Evolutionary conservation across 2,113 vertebrate genomes (phyloP), one percentile per base, ranked within the genome.

Genomic region (Sporophila hypoxantha): DNA sequence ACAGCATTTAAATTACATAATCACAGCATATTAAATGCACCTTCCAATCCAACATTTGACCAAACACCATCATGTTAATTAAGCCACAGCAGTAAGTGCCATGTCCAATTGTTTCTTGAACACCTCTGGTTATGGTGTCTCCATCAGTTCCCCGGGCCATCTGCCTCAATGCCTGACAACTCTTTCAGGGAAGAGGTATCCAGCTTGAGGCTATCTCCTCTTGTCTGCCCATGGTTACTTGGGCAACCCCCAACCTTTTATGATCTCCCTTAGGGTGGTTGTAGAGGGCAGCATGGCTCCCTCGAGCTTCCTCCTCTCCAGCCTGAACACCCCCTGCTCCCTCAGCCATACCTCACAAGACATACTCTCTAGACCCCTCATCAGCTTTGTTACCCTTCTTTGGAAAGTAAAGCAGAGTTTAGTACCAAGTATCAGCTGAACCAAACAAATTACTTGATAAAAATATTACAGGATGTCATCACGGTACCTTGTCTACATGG

Each of bases 401-500:
- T 22, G 61, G 55, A 41, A 85, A 76, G 23, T 1, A 77, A 36
- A 57, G 22, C 19, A 61, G 36, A 81, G 19, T 74, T 70, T 52
- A 74, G 47, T 15, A 83, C 2, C 34, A 71, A 57, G 6, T 9
- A 76, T 7, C 27, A 60, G n/a, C 3, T 41, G 22, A 93, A 85
- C 3, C 27, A 85, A 76, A 75, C 4, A 47, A 70, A 74, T 87
- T 60, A 41, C 7, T 78, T 68, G n/a, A 68, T 19, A 92, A 56
- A 65, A 74, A 84, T 52, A 90, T 61, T 59, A 70, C 8, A 92
- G 41, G 26, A 95, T n/a, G 8, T 68, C 59, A 85, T 17, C 67
- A 93, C 73, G 94, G 82, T 98, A 99, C 99, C 99, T 99, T 99
- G 95, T 99, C 99, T 89, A 99, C 98, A 66, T 99, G 99, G 97